Percentiles rank a stretch among this genome's conserved stretches.
Evolutionary conservation across 2,113 vertebrate species (phyloP).

Genomic region (Amblyornis subalaris): DNA sequence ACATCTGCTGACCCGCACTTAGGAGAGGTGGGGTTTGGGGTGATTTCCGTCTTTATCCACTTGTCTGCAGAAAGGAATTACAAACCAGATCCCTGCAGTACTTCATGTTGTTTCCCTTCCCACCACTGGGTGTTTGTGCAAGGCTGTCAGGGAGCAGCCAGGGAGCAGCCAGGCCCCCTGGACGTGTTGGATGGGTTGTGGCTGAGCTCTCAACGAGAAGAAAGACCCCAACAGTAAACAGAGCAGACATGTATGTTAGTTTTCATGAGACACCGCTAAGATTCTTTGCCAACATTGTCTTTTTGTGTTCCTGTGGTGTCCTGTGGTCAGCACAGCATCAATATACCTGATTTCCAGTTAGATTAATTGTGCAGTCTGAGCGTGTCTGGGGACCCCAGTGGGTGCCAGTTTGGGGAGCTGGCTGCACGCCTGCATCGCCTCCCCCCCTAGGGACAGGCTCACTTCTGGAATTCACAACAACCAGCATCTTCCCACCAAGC

Average conservation of each 20-base stretch:
- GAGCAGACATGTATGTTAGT: not conserved
- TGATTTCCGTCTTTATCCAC: not conserved
- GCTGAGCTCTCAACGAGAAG: not conserved
- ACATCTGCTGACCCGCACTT: not conserved
- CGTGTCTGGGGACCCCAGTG: not conserved
- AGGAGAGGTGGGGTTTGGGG: not conserved
- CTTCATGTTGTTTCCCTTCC: not conserved
- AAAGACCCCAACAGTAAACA: not conserved
- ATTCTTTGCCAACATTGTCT: not conserved
- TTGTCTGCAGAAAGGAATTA: not conserved
- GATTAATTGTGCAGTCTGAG: not conserved
- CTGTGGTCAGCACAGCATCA: not conserved
- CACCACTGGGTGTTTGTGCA: not conserved
- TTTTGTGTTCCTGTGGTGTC: not conserved
- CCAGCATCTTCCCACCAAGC: not conserved
- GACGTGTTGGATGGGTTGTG: not conserved
- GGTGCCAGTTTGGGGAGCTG: not conserved
- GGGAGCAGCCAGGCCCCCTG: not conserved
- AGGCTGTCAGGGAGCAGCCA: not conserved
- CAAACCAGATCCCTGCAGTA: not conserved
- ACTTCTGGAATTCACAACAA: not conserved
- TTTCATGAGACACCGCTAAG: not conserved
- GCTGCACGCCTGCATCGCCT: fast-evolving
- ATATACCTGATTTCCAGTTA: not conserved
- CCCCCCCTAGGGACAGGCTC: not conserved